phyloP scores from a whole-genome alignment of 1,140 invertebrate genomes.

The Maniola jurtina region DNA sequence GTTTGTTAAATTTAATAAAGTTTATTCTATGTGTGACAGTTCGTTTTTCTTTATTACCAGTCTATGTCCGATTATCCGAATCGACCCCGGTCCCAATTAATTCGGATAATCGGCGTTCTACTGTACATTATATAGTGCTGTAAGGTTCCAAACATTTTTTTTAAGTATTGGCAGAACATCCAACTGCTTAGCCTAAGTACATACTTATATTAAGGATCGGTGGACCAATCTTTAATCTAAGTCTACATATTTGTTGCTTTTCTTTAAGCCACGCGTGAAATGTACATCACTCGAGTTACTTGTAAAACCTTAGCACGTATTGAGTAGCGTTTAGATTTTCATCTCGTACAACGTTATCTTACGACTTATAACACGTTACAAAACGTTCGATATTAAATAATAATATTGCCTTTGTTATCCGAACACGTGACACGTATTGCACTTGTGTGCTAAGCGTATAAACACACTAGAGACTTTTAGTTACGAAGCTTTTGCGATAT shows the following conservation, averaged over 20 bases:
- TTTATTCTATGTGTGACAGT: too few species aligned
- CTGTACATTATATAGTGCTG: too few species aligned
- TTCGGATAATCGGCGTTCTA: too few species aligned
- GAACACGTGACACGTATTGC: not conserved
- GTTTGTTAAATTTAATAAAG: too few species aligned
- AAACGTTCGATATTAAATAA: constrained; percentile 1
- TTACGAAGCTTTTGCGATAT: too few species aligned
- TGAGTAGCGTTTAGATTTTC: constrained; percentile 1
- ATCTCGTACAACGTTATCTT: not conserved
- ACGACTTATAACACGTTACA: not conserved
- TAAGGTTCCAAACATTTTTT: too few species aligned
- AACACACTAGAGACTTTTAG: too few species aligned
- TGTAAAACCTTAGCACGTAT: not conserved
- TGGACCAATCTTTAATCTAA: not conserved
- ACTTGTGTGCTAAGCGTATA: not conserved
- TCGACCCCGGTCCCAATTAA: too few species aligned
- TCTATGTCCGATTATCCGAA: too few species aligned
- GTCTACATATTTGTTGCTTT: not conserved
- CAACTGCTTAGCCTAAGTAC: too few species aligned
- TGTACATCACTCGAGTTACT: not conserved
- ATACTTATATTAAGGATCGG: not conserved
- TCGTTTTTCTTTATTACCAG: too few species aligned
- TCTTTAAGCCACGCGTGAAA: not conserved
- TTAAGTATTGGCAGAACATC: too few species aligned
- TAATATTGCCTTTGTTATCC: not conserved